Base-by-base conservation (phyloP, 2,888 invertebrate genomes). In the Dolomedes plantarius region DNA sequence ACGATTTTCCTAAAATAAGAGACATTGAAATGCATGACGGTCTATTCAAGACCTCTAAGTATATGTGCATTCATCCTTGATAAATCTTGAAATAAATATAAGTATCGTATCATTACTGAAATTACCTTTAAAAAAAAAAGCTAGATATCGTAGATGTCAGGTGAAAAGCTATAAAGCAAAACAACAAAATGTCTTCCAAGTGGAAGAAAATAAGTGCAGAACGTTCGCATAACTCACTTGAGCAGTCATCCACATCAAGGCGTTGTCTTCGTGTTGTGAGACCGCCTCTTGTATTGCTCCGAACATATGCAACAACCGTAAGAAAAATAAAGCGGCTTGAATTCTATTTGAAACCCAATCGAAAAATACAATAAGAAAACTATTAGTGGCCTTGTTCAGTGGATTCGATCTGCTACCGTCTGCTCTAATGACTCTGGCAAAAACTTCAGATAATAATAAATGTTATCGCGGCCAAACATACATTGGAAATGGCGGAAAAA, bases 391-490 rank as follows among this genome's bases (percentile, higher is more conserved):
- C 31, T 65, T 65, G 13, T 29, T n/a, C 29, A 29, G 13, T 28
- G 31, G 29, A 65, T 65, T 65, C 65, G 65, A 65, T 65, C 65
- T 65, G 7, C 13, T 31, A 31, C n/a, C n/a, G 31, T 7, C 31
- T 5, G 31, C 16, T 31, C 27, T 65, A 65, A 65, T 65, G 65
- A 65, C 65, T 65, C 9, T 11, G 16, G 16, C 31, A 65, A 65
- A n/a, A 65, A 65, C n/a, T 29, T 65, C 65, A 16, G 65, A 65
- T 65, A 65, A 65, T 65, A 65, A 65, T 65, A 65, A 65, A 31
- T 31, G 65, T 65, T 65, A 65, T 65, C 65, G 23, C 3, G 7
- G 62, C n/a, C n/a, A 62, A 62, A 65, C 65, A 65, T 23, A 23
- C 65, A 65, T 65, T 65, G 65, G 31, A 65, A 65, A 62, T 28